Evolutionary conservation across 1,140 invertebrate species (phyloP).

Genomic region (Cotesia vestalis): DNA sequence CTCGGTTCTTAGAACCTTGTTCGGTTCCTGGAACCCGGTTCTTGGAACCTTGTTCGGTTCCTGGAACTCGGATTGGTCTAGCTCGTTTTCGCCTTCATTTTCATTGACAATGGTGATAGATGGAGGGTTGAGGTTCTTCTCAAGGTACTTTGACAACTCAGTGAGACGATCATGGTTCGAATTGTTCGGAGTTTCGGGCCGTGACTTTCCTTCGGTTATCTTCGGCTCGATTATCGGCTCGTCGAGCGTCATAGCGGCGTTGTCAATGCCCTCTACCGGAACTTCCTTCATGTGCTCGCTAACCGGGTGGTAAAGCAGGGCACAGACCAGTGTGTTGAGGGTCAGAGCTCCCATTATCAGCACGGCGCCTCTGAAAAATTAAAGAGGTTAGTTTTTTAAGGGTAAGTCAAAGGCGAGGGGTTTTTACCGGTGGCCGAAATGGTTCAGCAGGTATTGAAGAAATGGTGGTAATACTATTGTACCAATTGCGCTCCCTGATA

Average conservation of each 20-base stretch:
- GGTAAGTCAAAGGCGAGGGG: not conserved
- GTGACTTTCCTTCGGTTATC: conserved; percentile 4
- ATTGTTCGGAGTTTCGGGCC: not conserved
- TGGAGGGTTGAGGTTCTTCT: conserved; percentile 20
- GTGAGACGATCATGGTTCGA: conserved; percentile 10
- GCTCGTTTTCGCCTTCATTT: not conserved
- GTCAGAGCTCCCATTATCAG: conserved; percentile 82
- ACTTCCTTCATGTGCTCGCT: conserved; percentile 78
- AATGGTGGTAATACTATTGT: conserved; percentile 81
- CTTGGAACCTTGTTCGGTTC: not conserved
- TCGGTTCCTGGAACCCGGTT: not conserved
- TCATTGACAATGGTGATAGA: not conserved
- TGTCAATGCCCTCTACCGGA: conserved; percentile 67
- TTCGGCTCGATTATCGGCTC: conserved; percentile 36
- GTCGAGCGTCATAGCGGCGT: conserved; percentile 57
- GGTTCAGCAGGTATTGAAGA: conserved; percentile 75
- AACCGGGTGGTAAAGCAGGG: conserved; percentile 82
- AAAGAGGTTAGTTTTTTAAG: not conserved
- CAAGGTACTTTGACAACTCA: conserved; percentile 39
- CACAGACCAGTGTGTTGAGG: conserved; percentile 81
- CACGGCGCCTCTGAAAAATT: conserved; percentile 73
- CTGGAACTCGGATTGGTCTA: not conserved
- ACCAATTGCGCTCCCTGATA: conserved; percentile 86
- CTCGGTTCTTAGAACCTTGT: not conserved
- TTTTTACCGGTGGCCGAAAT: conserved; percentile 75